phyloP scores from a whole-genome alignment of 2,113 vertebrate species.

The Hydropotes inermis region DNA sequence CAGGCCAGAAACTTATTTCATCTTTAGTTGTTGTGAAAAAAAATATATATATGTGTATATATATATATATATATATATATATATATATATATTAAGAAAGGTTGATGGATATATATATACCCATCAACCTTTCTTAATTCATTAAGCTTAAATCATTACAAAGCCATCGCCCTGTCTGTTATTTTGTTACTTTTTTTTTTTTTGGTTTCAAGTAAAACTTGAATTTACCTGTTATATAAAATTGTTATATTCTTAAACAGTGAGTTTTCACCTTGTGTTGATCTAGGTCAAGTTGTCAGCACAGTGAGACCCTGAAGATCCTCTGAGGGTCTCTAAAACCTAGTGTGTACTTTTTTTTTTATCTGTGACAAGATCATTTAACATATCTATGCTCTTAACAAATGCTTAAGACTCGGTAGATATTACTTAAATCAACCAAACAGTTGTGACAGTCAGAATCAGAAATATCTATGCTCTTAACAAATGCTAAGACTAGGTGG shows the following conservation, averaged over 20 bases:
- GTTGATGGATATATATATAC: background rate
- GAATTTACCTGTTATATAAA: background rate
- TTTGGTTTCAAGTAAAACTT: background rate
- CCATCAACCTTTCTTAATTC: background rate
- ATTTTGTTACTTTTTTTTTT: background rate
- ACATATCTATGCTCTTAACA: background rate
- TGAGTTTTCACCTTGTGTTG: background rate
- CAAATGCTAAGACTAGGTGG: background rate
- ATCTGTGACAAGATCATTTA: background rate
- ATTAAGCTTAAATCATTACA: background rate
- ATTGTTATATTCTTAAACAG: background rate
- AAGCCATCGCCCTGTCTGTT: background rate
- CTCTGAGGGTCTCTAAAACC: background rate
- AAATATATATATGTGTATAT: background rate
- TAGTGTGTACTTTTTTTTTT: background rate
- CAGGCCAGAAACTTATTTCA: background rate
- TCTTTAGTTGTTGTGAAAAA: background rate
- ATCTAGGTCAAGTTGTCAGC: background rate
- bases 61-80: too few species aligned
- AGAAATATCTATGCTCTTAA: background rate
- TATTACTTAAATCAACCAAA: background rate
- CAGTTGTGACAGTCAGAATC: too few species aligned
- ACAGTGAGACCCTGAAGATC: background rate
- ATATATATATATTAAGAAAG: too few species aligned
- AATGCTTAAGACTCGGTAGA: background rate